These are phyloP conservation scores for Siphlonurus alternatus DNA, from an alignment of 2,888 invertebrate genomes.

Conservation along the genomic window DNA sequence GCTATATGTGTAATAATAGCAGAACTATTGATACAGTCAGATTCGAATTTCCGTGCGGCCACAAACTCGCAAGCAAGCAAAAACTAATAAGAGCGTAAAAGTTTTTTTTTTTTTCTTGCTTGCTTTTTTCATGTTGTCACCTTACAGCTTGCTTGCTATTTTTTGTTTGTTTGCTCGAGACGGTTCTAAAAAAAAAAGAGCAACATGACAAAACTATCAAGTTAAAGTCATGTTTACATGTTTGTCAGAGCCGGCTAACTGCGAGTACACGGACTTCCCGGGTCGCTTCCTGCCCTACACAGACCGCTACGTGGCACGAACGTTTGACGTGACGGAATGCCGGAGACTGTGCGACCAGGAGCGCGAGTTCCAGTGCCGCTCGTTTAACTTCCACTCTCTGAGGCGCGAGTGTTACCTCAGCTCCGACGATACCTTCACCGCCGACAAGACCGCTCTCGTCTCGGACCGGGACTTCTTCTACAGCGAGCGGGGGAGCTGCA, in stretches of 20 bases:
- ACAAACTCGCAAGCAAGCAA: no score
- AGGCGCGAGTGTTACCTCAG: conserved; percentile 26
- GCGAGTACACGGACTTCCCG: conserved; percentile 26
- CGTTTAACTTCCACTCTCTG: conserved; percentile 21
- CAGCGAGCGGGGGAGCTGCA: conserved; percentile 27
- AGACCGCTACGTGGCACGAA: conserved; percentile 23
- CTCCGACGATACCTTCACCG: conserved; percentile 25
- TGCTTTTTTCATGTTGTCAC: no score
- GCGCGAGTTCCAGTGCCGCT: conserved; percentile 25
- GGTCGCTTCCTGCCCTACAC: conserved; percentile 26
- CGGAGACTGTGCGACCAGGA: conserved; percentile 26
- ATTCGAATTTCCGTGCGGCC: no score
- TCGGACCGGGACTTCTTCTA: conserved; percentile 25
- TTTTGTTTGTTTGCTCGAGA: no score
- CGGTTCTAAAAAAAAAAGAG: background rate
- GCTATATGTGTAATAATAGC: no score
- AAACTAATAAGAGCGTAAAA: no score
- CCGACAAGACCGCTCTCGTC: conserved; percentile 20
- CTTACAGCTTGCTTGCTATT: no score
- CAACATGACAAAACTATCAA: background rate
- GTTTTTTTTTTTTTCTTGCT: no score
- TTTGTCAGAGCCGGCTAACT: conserved; percentile 25
- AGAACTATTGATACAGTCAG: no score
- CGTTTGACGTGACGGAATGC: conserved; percentile 24
- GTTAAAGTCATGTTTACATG: background rate